Evolutionary conservation across 2,888 invertebrate species (phyloP).

Genomic region (Tachystola acroxantha): DNA sequence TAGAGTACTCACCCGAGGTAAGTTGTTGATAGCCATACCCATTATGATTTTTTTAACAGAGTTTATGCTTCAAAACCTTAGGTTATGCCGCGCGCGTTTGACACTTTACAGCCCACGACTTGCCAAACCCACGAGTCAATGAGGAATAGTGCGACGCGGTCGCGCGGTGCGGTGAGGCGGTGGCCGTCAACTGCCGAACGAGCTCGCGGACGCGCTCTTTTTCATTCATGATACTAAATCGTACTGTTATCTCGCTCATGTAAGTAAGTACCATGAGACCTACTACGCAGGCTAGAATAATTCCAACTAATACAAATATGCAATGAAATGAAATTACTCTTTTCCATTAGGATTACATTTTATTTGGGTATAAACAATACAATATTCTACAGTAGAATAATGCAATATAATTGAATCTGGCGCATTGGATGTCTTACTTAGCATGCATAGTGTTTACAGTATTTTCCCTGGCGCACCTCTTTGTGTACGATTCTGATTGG

Average conservation of each 20-base stretch:
- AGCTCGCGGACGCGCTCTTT: conserved; percentile 50
- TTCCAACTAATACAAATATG: too few relatives aligned
- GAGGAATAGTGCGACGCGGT: conserved; percentile 55
- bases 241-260: conserved; percentile 51
- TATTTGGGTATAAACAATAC: neutral
- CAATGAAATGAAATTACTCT: conserved; percentile 7
- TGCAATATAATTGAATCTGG: too few relatives aligned
- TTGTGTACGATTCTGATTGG: conserved; percentile 74
- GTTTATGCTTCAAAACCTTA: conserved; percentile 21
- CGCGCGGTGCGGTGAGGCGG: conserved; percentile 5
- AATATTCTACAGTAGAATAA: too few relatives aligned
- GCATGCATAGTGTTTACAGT: conserved; percentile 20
- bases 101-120: conserved; percentile 53
- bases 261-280: too few relatives aligned
- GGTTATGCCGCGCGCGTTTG: conserved; percentile 34
- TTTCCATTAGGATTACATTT: conserved; percentile 1
- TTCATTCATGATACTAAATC: conserved; percentile 68
- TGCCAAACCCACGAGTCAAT: conserved; percentile 56
- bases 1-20: conserved; percentile 55
- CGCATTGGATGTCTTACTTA: neutral
- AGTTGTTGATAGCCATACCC: conserved; percentile 67
- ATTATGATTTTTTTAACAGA: conserved; percentile 33
- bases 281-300: conserved; percentile 25
- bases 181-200: conserved; percentile 30
- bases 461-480: conserved; percentile 79